A percentile compares a stretch with the other conserved stretches of the same genome.
phyloP scores from a whole-genome alignment of 23 tunicate genomes.

The Ascidia mentula region DNA sequence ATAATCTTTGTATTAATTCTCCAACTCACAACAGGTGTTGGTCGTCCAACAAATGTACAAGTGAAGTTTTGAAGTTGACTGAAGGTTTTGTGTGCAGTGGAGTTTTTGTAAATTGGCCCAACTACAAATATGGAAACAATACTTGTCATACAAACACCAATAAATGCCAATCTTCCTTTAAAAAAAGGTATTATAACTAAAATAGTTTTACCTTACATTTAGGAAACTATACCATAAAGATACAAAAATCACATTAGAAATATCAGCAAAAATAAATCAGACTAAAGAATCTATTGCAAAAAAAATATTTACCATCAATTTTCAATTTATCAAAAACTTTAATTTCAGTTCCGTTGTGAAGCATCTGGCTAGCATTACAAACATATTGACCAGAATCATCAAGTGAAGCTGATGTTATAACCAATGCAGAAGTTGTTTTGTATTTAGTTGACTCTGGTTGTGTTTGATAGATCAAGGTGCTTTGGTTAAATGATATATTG shows the following conservation, averaged over 20 bases:
- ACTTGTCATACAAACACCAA: no score
- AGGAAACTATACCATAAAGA: no score
- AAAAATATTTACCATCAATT: background rate
- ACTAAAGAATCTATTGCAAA: no score
- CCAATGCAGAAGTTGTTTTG: background rate
- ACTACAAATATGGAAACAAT: no score
- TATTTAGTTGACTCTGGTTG: background rate
- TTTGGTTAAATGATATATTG: no score
- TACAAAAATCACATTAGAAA: no score
- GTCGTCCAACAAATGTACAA: conserved; percentile 7
- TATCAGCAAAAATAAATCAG: no score
- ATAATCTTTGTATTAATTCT: background rate
- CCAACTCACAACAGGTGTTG: background rate
- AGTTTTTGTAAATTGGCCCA: no score
- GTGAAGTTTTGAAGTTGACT: background rate
- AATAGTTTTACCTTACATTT: no score
- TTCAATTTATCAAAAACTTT: background rate
- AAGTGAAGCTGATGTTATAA: background rate
- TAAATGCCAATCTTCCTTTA: no score
- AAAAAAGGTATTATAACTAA: no score
- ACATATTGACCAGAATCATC: background rate
- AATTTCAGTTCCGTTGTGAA: background rate
- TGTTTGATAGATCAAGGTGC: background rate
- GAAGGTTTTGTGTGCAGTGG: no score
- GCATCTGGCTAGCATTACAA: background rate